Evolutionary conservation across 1,140 invertebrate genomes (phyloP).

Genomic region (Thaumetopoea pityocampa): DNA sequence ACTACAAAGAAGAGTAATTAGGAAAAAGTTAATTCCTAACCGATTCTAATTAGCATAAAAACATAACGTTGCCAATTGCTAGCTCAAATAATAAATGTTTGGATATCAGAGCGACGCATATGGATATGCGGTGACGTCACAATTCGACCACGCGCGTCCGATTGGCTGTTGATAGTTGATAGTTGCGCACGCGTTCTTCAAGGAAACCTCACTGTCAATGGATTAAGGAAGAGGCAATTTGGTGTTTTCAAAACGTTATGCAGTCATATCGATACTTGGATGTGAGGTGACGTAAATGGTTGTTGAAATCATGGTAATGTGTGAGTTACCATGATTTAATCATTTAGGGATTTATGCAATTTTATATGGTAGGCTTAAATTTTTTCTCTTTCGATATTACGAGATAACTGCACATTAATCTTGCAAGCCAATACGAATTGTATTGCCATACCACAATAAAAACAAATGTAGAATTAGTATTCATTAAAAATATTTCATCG

Average conservation of each 20-base stretch:
- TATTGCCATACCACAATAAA: too few relatives aligned
- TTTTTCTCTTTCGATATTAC: too few relatives aligned
- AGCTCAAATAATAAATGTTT: slow-evolving; percentile 40
- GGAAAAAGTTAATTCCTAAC: too few relatives aligned
- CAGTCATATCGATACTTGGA: slow-evolving; percentile 9
- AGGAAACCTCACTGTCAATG: slow-evolving; percentile 42
- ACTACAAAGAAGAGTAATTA: slow-evolving; percentile 8
- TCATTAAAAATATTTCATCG: too few relatives aligned
- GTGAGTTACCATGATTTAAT: too few relatives aligned
- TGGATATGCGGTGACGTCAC: slow-evolving; percentile 30
- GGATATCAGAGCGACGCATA: slow-evolving; percentile 27
- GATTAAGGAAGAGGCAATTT: slow-evolving; percentile 30
- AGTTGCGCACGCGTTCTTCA: slow-evolving; percentile 50
- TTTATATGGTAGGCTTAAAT: too few relatives aligned
- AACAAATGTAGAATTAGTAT: too few relatives aligned
- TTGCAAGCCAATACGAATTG: too few relatives aligned
- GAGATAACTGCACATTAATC: too few relatives aligned
- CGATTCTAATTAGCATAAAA: too few relatives aligned
- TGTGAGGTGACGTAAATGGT: slow-evolving; percentile 2
- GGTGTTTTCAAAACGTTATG: slow-evolving; percentile 31
- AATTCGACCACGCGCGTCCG: slow-evolving; percentile 14
- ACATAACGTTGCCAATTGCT: slow-evolving; percentile 22
- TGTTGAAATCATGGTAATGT: slow-evolving; percentile 4
- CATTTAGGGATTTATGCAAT: too few relatives aligned
- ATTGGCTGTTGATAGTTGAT: slow-evolving; percentile 25